Evolutionary conservation across 2,113 vertebrate species (phyloP).

Genomic region (Ursus arctos): DNA sequence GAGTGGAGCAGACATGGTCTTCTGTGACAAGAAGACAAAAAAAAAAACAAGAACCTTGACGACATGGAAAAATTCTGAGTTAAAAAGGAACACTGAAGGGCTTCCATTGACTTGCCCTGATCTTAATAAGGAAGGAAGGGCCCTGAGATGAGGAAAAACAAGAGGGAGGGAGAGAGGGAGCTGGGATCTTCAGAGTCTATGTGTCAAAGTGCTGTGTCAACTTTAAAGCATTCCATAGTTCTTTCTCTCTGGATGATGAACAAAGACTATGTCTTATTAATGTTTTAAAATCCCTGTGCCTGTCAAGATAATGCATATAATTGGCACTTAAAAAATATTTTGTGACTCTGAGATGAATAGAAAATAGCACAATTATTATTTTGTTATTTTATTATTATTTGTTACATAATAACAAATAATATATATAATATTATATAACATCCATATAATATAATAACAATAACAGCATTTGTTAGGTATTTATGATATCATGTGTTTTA

Average conservation of each 20-base stretch:
- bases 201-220: background rate
- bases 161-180: background rate
- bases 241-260: background rate
- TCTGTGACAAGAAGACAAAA: background rate
- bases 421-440: background rate
- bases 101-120: background rate
- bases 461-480: background rate
- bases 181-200: background rate
- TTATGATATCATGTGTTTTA: background rate
- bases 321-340: background rate
- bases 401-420: background rate
- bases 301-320: background rate
- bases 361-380: slow-evolving; percentile 30
- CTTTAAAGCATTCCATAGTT: background rate
- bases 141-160: background rate
- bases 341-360: slow-evolving; percentile 17
- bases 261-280: background rate
- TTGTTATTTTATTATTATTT: background rate
- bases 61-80: background rate
- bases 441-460: background rate
- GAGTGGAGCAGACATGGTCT: background rate
- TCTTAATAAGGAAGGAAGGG: background rate
- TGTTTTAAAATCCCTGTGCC: background rate
- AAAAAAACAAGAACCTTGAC: background rate
- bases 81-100: background rate